A percentile compares a stretch with the other conserved stretches of the same genome.
These are phyloP conservation scores for Remorina albescens DNA, from an alignment of 2,797 vertebrate genomes.

Conservation along the genomic window DNA sequence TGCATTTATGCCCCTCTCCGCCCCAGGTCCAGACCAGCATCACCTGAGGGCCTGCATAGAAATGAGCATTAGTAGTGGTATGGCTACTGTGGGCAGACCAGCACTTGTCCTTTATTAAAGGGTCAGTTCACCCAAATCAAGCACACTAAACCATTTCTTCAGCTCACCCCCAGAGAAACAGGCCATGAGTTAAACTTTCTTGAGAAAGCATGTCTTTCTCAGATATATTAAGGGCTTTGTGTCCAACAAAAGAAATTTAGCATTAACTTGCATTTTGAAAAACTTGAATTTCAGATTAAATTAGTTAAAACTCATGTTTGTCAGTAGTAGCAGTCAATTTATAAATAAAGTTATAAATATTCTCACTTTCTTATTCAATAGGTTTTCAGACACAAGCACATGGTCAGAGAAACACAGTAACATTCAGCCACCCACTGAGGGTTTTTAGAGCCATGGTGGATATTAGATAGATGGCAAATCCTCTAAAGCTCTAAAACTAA, in stretches of 20 bases:
- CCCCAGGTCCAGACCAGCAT: slow-evolving; percentile 32
- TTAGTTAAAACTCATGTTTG: no score
- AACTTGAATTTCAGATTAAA: no score
- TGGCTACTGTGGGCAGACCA: background rate
- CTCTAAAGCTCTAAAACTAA: slow-evolving; percentile 83
- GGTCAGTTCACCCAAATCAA: slow-evolving; percentile 30
- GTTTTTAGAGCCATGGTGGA: slow-evolving; percentile 69
- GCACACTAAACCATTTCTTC: slow-evolving; percentile 8
- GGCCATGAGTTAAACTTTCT: background rate
- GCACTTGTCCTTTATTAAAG: slow-evolving; percentile 10
- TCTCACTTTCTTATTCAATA: slow-evolving; percentile 14
- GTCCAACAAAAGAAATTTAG: background rate
- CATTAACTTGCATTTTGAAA: background rate
- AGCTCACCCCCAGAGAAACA: background rate
- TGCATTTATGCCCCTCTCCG: slow-evolving; percentile 22
- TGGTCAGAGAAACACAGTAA: slow-evolving; percentile 17
- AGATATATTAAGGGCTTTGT: background rate
- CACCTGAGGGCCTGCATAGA: slow-evolving; percentile 19
- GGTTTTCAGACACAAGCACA: slow-evolving; percentile 26
- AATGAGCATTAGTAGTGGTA: slow-evolving; percentile 30
- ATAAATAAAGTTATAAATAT: slow-evolving; percentile 6
- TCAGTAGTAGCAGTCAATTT: background rate
- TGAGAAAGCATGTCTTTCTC: background rate
- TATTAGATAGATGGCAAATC: slow-evolving; percentile 84
- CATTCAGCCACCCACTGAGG: slow-evolving; percentile 65